A percentile compares a stretch with the other conserved stretches of the same genome.
These are phyloP conservation scores for Zosterops borbonicus DNA, from an alignment of 2,113 vertebrate genomes.

Conservation along the genomic window DNA sequence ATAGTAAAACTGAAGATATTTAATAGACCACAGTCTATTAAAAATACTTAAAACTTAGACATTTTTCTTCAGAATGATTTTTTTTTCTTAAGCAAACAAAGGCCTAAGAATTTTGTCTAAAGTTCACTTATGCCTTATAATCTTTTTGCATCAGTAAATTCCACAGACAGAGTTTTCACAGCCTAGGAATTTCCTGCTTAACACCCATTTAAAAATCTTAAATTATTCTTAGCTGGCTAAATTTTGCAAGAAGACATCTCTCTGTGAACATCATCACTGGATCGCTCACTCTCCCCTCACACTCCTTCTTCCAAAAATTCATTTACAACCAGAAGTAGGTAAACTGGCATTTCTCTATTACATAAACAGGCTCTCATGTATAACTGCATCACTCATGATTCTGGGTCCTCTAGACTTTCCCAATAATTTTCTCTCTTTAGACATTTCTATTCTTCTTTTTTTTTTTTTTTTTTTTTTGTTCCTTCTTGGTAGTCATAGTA, in stretches of 20 bases:
- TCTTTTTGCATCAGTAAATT: background rate
- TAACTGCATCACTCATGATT: background rate
- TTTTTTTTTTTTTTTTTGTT: background rate
- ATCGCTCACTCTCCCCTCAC: background rate
- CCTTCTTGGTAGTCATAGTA: background rate
- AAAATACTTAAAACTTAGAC: background rate
- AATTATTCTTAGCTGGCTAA: background rate
- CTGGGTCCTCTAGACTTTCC: background rate
- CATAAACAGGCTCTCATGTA: background rate
- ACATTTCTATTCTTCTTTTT: background rate
- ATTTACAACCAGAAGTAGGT: background rate
- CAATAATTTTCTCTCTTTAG: background rate
- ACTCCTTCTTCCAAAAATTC: background rate
- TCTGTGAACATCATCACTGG: background rate
- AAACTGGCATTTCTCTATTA: background rate
- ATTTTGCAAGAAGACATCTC: background rate
- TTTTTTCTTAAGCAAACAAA: background rate
- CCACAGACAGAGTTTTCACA: background rate
- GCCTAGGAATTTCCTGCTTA: background rate
- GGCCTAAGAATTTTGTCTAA: background rate
- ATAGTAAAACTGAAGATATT: background rate
- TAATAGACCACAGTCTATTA: background rate
- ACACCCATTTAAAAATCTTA: background rate
- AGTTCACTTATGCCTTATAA: background rate
- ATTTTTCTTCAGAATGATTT: background rate